phyloP scores from a whole-genome alignment of 1,140 invertebrate genomes.

The Drosophila teissieri region DNA sequence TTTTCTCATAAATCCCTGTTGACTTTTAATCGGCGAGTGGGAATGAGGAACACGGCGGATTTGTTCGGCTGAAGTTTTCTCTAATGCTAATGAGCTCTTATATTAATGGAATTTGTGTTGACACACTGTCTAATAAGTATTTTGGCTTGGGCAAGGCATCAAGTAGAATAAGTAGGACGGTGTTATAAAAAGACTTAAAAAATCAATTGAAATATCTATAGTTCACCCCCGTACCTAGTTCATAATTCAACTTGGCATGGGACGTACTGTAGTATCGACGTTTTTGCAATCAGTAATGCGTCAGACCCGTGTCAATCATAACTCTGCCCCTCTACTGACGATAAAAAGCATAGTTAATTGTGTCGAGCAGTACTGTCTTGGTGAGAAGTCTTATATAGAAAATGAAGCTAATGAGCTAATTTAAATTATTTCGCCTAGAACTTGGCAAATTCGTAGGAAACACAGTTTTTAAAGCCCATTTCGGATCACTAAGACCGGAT shows the following conservation, averaged over 20 bases:
- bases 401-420: too few species aligned
- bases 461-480: too few species aligned
- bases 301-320: conserved; percentile 44
- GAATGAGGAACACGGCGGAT: neutral
- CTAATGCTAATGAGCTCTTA: conserved; percentile 14
- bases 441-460: too few species aligned
- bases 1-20: conserved; percentile 6
- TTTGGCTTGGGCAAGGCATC: too few species aligned
- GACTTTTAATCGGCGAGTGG: conserved; percentile 6
- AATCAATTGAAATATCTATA: conserved; percentile 14
- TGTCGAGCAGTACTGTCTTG: conserved; percentile 8
- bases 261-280: neutral
- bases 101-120: conserved; percentile 34
- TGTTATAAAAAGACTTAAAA: neutral
- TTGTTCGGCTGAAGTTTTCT: conserved; percentile 2
- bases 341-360: conserved; percentile 22
- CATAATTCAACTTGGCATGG: conserved; percentile 5
- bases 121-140: conserved; percentile 6
- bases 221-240: conserved; percentile 3
- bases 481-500: too few species aligned
- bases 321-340: neutral
- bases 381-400: too few species aligned
- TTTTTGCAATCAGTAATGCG: conserved; percentile 45
- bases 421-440: too few species aligned
- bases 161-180: neutral